Evolutionary conservation across 2,888 invertebrate genomes (phyloP).

Genomic region (Ennomos quercinarius): DNA sequence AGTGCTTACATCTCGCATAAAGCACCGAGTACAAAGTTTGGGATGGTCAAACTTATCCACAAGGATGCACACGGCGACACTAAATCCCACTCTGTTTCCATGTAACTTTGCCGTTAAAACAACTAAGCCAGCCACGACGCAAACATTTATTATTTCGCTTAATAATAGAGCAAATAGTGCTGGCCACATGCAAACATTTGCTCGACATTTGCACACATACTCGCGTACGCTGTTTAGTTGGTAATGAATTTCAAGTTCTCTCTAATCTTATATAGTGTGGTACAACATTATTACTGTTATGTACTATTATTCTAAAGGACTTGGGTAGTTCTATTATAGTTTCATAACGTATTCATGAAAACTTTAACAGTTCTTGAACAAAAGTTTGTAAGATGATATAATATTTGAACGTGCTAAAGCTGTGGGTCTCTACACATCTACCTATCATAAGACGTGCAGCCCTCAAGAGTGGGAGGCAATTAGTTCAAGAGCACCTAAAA

Average conservation of each 20-base stretch:
- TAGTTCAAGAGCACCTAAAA: no score
- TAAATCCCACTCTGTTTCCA: slow-evolving; percentile 69
- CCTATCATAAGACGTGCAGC: no score
- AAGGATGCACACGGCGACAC: slow-evolving; percentile 71
- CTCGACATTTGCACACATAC: slow-evolving; percentile 15
- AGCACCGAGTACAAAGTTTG: slow-evolving; percentile 69
- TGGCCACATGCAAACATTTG: slow-evolving; percentile 34
- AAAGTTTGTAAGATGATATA: no score
- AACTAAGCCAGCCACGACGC: slow-evolving; percentile 55
- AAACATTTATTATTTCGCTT: slow-evolving; percentile 60
- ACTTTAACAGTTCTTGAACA: no score
- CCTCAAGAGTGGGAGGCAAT: no score
- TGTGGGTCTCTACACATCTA: no score
- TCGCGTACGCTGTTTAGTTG: neutral
- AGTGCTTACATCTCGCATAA: slow-evolving; percentile 50
- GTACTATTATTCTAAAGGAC: no score
- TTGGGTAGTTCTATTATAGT: no score
- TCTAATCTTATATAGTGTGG: neutral
- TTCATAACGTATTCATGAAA: no score
- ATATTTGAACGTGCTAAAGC: no score
- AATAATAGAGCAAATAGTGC: slow-evolving; percentile 47
- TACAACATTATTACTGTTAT: neutral
- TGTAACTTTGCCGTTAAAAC: slow-evolving; percentile 69
- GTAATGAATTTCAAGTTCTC: slow-evolving; percentile 17
- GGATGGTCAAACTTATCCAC: slow-evolving; percentile 69